These are phyloP conservation scores for Pseudopipra pipra DNA, from an alignment of 2,113 vertebrate species.

Conservation along the genomic window DNA sequence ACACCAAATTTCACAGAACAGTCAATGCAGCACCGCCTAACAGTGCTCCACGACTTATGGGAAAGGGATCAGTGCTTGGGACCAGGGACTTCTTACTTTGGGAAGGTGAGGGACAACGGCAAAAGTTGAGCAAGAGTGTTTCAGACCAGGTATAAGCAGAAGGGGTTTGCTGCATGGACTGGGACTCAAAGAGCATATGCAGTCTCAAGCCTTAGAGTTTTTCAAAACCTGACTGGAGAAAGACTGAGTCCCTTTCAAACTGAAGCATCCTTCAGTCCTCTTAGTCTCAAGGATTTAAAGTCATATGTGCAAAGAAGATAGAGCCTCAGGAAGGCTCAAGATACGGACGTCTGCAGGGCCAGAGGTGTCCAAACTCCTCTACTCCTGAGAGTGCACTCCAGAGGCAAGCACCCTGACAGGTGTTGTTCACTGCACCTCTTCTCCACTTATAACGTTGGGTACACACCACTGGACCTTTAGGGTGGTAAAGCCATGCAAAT, in stretches of 20 bases:
- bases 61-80: neutral
- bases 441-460: neutral
- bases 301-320: accelerated
- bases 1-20: neutral
- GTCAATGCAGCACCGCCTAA: neutral
- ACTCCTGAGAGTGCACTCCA: neutral
- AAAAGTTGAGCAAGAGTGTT: neutral
- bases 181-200: neutral
- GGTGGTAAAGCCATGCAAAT: neutral
- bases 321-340: neutral
- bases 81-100: accelerated
- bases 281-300: neutral
- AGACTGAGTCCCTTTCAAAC: neutral
- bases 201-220: neutral
- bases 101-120: neutral
- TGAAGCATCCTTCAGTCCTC: neutral
- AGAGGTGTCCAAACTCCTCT: neutral
- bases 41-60: neutral
- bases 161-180: neutral
- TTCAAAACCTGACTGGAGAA: neutral
- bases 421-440: neutral
- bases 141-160: neutral
- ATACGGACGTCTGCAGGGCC: accelerated
- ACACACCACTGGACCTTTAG: neutral
- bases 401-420: neutral